Percentiles rank a stretch among this genome's conserved stretches.
Conservation (phyloP, 2,113 vertebrate species). For the Phrynosoma platyrhinos region DNA sequence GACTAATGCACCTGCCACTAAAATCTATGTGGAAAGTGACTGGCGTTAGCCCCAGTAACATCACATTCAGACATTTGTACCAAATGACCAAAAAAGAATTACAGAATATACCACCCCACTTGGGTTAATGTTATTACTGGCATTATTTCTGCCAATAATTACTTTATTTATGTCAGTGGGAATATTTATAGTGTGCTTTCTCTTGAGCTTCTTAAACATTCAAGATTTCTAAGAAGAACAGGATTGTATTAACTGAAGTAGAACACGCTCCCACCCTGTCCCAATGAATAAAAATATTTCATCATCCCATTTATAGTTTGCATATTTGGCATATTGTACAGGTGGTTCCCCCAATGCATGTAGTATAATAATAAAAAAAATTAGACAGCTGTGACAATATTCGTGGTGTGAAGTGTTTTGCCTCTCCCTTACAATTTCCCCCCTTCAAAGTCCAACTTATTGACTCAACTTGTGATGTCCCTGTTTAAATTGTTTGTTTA, state of each 20-base stretch:
- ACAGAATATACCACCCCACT: not conserved
- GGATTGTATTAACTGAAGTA: not conserved
- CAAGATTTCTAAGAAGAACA: not conserved
- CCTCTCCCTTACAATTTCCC: too few relatives aligned
- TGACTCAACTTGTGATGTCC: too few relatives aligned
- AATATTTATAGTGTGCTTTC: not conserved
- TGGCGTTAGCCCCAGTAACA: not conserved
- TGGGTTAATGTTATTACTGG: not conserved
- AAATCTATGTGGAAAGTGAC: conserved; percentile 33
- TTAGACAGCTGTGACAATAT: too few relatives aligned
- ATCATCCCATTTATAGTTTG: not conserved
- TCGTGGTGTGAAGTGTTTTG: too few relatives aligned
- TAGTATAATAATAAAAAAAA: too few relatives aligned
- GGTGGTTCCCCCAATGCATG: too few relatives aligned
- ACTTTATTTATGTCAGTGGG: not conserved
- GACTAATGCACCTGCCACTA: conserved; percentile 45
- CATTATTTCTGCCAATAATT: not conserved
- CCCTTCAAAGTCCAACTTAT: too few relatives aligned
- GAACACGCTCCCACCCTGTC: not conserved
- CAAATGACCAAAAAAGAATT: not conserved
- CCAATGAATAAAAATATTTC: not conserved
- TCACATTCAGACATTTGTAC: not conserved
- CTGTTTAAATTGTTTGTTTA: too few relatives aligned
- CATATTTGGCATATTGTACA: not conserved
- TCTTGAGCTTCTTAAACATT: not conserved